Conservation (phyloP, 2,113 vertebrate genomes). For the Myotis lucifugus region DNA sequence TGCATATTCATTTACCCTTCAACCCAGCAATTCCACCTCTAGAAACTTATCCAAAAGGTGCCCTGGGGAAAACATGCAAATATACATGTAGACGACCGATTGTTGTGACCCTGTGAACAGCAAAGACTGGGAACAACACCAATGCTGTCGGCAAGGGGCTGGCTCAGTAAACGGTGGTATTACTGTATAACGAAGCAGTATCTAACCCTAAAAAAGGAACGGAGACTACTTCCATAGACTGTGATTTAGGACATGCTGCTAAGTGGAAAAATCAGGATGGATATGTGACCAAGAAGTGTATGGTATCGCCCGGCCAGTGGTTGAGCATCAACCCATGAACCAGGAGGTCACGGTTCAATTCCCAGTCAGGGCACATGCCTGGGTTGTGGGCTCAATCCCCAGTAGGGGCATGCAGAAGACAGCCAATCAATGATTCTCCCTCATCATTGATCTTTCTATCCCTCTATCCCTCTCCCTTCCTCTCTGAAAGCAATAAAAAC, state of each 20-base stretch:
- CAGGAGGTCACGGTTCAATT: no score
- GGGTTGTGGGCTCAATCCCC: no score
- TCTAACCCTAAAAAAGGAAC: fast-evolving
- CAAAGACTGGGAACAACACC: background rate
- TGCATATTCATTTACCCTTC: background rate
- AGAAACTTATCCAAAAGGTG: background rate
- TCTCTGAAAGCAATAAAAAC: no score
- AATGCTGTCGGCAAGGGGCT: background rate
- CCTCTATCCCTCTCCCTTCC: no score
- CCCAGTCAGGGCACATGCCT: no score
- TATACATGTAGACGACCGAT: fast-evolving
- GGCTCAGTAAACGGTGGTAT: fast-evolving
- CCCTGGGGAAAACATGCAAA: background rate
- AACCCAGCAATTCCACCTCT: background rate
- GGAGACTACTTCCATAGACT: fast-evolving
- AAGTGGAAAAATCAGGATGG: background rate
- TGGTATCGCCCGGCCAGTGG: fast-evolving
- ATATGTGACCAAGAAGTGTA: no score
- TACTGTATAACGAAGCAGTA: fast-evolving
- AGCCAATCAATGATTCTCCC: no score
- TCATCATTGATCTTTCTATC: no score
- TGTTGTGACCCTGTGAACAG: background rate
- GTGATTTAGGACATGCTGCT: background rate
- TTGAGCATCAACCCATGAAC: no score
- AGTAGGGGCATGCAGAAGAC: no score